Evolutionary conservation across 2,113 vertebrate species (phyloP), one percentile per base, ranked within the genome.

Genomic region (Sclerurus mexicanus): DNA sequence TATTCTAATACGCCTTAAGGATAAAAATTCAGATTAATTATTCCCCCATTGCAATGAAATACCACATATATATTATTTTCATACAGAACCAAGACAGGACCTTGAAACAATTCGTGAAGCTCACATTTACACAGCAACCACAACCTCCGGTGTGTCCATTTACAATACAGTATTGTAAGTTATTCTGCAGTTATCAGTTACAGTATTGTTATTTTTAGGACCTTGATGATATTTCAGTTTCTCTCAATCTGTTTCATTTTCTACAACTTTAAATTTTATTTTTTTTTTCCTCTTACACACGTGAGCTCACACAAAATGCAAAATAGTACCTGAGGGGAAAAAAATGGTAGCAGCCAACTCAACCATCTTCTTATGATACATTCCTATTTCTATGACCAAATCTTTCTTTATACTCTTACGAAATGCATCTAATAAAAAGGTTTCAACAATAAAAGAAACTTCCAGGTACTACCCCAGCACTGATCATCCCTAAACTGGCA

Each of bases 291-390:
- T 72, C 31, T 87, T 44, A 22, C 23, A 40, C 4, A 20, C 0
- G 1, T 63, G 24, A 42, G 62, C 46, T 79, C 37, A 72, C 4
- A 76, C 10, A 62, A 76, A 56, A 67, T 56, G 50, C 50, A 75
- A 49, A 55, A 49, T 8, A 39, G n/a, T 39, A 58, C 50, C 7
- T 44, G 11, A 7, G 23, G 7, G 18, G 1, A 0, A 2, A 12
- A 24, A 42, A 53, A 25, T 14, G 19, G 21, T 13, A 60, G 35
- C 31, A 91, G 33, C 20, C 33, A 67, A 62, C 31, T 62, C 66
- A 30, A 53, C 27, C 53, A 55, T 15, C 7, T 67, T 73, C 47
- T 44, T 40, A 35, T 4, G 15, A 76, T 23, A 39, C 23, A 31
- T 64, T 39, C 14, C 1, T n/a, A 62, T 47, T 76, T 27, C 58